Evolutionary conservation across 2,888 invertebrate species (phyloP).

Genomic region (Tenthredo livida): DNA sequence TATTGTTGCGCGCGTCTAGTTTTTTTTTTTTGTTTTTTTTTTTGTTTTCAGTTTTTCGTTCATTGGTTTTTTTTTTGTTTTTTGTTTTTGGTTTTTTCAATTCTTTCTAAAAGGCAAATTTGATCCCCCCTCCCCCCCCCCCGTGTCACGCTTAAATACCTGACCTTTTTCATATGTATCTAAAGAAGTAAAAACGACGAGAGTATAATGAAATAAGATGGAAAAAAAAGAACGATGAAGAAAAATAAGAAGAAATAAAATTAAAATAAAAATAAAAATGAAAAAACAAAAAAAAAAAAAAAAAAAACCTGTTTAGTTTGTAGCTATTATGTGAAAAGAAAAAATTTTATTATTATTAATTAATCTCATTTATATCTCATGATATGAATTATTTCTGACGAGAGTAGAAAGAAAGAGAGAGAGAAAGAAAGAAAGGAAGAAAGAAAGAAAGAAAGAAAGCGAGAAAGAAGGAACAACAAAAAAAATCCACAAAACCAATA

Average conservation of each 20-base stretch:
- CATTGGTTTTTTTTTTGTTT: background rate
- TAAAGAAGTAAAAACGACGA: background rate
- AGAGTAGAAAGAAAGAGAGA: background rate
- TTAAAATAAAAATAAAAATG: conserved; percentile 57
- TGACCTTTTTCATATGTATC: background rate
- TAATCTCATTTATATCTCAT: background rate
- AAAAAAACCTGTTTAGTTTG: conserved; percentile 71
- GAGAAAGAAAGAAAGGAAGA: too few species aligned
- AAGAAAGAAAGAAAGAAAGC: background rate
- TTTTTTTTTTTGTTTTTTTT: background rate
- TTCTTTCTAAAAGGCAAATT: background rate
- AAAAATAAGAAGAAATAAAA: background rate
- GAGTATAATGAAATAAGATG: background rate
- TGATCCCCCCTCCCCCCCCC: too few species aligned
- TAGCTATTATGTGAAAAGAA: conserved; percentile 58
- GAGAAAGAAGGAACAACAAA: too few species aligned
- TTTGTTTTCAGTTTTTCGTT: background rate
- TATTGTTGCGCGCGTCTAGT: background rate
- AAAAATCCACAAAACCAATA: background rate
- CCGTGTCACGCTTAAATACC: background rate
- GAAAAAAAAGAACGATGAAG: conserved; percentile 55
- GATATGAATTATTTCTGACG: background rate
- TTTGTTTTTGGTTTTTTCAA: background rate
- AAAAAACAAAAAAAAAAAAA: conserved; percentile 64
- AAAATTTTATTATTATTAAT: conserved; percentile 27